Evolutionary conservation across 2,113 vertebrate species (phyloP).

Genomic region (Silurus glanis): DNA sequence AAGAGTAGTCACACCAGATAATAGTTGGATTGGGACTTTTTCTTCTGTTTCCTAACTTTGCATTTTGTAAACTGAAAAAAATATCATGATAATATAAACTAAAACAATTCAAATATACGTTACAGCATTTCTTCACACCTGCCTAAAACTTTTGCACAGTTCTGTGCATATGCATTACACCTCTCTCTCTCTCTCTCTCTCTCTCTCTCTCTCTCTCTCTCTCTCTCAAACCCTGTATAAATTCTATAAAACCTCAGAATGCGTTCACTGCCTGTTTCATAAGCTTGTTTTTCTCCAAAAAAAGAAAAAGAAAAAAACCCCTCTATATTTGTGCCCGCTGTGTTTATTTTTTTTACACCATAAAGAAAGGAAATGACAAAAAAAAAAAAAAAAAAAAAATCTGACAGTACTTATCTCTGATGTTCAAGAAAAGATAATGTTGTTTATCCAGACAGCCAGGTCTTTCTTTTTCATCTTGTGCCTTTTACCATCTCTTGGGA

Average conservation of each 20-base stretch:
- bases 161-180: no score
- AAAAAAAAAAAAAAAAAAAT: neutral
- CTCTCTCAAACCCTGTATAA: neutral
- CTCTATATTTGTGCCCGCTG: neutral
- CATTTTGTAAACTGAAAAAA: no score
- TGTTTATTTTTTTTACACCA: neutral
- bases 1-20: no score
- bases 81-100: no score
- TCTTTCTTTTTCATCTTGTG: neutral
- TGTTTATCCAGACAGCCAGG: slow-evolving; percentile 10
- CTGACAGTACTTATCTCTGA: neutral
- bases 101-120: no score
- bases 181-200: no score
- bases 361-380: neutral
- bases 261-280: neutral
- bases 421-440: neutral
- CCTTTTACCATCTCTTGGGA: neutral
- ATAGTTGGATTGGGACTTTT: no score
- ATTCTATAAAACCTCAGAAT: neutral
- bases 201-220: no score
- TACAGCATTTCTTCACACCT: no score
- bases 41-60: no score
- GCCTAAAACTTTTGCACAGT: no score
- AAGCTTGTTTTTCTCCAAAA: neutral
- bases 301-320: neutral